Percentiles rank a stretch among this genome's conserved stretches.
These are phyloP conservation scores for Muntiacus reevesi DNA, from an alignment of 2,113 vertebrate species.

Conservation along the genomic window DNA sequence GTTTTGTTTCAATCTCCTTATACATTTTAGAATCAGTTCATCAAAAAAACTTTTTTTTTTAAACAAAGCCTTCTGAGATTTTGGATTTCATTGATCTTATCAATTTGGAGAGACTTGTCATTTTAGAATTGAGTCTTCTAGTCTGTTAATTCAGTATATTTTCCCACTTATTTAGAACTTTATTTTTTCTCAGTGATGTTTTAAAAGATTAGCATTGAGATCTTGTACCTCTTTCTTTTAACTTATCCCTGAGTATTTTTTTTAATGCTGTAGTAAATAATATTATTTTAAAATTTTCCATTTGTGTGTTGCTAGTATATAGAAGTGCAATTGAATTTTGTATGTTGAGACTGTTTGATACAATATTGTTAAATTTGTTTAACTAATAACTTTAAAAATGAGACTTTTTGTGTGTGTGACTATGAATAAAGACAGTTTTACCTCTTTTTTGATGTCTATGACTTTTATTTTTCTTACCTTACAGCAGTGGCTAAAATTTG, in stretches of 20 bases:
- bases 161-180: slow-evolving; percentile 5
- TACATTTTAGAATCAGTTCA: background rate
- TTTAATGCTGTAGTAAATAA: slow-evolving; percentile 15
- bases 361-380: slow-evolving; percentile 33
- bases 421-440: slow-evolving; percentile 57
- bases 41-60: background rate
- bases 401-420: background rate
- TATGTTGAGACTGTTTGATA: slow-evolving; percentile 37
- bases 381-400: slow-evolving; percentile 26
- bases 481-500: background rate
- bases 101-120: background rate
- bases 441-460: slow-evolving; percentile 48
- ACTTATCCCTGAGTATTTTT: background rate
- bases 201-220: background rate
- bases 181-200: background rate
- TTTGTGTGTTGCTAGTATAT: slow-evolving; percentile 4
- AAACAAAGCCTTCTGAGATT: background rate
- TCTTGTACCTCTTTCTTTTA: background rate
- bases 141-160: background rate
- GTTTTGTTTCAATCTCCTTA: background rate
- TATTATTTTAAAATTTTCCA: slow-evolving; percentile 17
- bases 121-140: slow-evolving; percentile 9
- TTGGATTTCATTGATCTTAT: background rate
- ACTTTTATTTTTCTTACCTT: slow-evolving; percentile 38
- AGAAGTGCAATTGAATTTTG: slow-evolving; percentile 22